Evolutionary conservation across 2,888 invertebrate genomes (phyloP), one percentile per base, ranked within the genome.

Genomic region (Mythimna loreyi): DNA sequence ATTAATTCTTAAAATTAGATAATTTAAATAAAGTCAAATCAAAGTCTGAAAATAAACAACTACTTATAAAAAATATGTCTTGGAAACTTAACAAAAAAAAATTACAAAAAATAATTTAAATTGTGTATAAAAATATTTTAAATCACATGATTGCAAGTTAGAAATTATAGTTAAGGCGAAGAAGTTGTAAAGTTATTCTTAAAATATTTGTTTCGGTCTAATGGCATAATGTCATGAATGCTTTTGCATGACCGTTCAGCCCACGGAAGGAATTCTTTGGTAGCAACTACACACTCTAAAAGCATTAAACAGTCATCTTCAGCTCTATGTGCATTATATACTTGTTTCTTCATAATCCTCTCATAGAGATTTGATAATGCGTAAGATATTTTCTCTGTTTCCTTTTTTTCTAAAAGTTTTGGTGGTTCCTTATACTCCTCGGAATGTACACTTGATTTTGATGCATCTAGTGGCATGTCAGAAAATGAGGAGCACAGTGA

Each of bases 231-330:
- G 45, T 88, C 78, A 67, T 75, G 82, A 47, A 95, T 81, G 16
- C 63, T 71, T 80, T 90, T 90, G 73, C 88, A 90, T 55, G 88
- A 84, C 19, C 66, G 75, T 74, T 95, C 92, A 33, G 92, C 89
- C 96, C 97, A 97, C 1, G 94, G 89, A 0, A 97, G 80, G 89
- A 98, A 97, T 49, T 94, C 90, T 59, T 96, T 96, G 57, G 96
- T 91, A 11, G 96, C 94, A 30, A 96, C 91, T 5, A 97, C 96
- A 86, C 97, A 97, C 78, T 96, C 94, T 16, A 97, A 86, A 60
- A 98, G 91, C 93, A 96, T 96, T 3, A 96, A 78, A 43, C 97
- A 97, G 89, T 98, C 98, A 1, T 90, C 96, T 90, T 98, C 98
- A 2, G 98, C 97, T 77, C 96, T 94, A 87, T 98, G 98, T 0